Base-by-base conservation (phyloP, 1,140 invertebrate species). In the Heliconius hermathena region DNA sequence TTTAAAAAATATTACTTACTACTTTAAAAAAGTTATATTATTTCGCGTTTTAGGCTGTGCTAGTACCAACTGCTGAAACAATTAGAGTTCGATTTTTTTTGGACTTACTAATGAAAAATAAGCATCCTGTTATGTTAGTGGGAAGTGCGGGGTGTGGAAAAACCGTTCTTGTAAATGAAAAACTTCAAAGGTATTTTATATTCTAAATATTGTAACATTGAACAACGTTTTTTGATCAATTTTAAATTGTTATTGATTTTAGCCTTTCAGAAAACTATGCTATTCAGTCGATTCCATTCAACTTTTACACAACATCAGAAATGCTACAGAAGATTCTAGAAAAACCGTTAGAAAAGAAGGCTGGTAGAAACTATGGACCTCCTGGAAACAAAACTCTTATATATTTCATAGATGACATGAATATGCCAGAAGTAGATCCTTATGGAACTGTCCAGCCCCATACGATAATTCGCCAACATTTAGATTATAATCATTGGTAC, bases 401-500 rank as follows among this genome's bases (percentile, higher is more conserved):
- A 79, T 99, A 99, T 90, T 99, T 99, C 91, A 97, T 99, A 79
- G 99, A 99, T 90, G 99, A 99, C 88, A 97, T 99, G 97, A 99
- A 99, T 90, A 99, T 99, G 98, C 98, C 99, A 20, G 98, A 99
- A 95, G 98, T 98, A 11, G 99, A 99, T 94, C 92, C 95, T 71
- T 99, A 99, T 88, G 98, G 98, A 18, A 99, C 99, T 0, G 98
- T 99, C 0, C 98, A 99, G 94, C 98, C 99, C 0, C 99, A 99
- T 90, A 99, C 99, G 0, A 94, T 99, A 9, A 99, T 99, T 74
- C 95, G 99, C 29, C 99, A 99, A 89, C 98, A 99, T 94, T 94
- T 99, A 84, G 99, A 99, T 93, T 99, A 99, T 88, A 97, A 97
- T 73, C 99, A 99, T 91, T 99, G 99, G 99, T 98, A 98, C 82